Base-by-base conservation (phyloP, 2,888 invertebrate genomes). In the Lasioglossum leucozonium region DNA sequence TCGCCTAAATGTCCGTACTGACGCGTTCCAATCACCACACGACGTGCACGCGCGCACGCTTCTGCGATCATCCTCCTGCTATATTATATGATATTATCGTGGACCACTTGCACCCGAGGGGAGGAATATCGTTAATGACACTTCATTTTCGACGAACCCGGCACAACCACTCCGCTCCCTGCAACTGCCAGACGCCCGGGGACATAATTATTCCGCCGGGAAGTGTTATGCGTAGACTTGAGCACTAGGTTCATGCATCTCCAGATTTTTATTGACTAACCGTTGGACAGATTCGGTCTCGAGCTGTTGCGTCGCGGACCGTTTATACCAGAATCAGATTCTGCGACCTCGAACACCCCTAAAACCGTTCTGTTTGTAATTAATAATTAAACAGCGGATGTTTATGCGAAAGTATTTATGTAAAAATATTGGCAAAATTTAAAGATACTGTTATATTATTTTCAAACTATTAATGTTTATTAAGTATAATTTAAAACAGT, bases 21-120 rank as follows among this genome's bases (percentile, higher is more conserved):
- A 87, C 80, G 72, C 85, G 81, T 83, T 82, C 86, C 83, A 86
- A 87, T 85, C 77, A 80, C 30, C 81, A 81, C 78, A 72, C 84
- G 84, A 72, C 82, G 58, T 65, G 84, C 88, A 88, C 87, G 78
- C 90, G 88, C 78, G 58, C 82, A 69, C 79, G 51, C 51, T 51
- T 71, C 51, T 11, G 47, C 78, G 82, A 90, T 88, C 84, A 83
- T 89, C 86, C 88, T 81, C 51, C 81, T 75, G 74, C 85, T 22
- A 22, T 51, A 81, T 82, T 77, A 80, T 85, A 82, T 84, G 84
- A 89, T 79, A 83, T 85, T 88, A 89, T 86, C 86, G 86, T 2
- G 76, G 51, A 80, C 78, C 78, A 75, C 72, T 86, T 71, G 79
- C 75, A 58, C 62, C 37, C 62, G 67, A 81, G 40, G 84, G 82